phyloP scores from a whole-genome alignment of 2,113 vertebrate species.

The Desmodus rotundus region DNA sequence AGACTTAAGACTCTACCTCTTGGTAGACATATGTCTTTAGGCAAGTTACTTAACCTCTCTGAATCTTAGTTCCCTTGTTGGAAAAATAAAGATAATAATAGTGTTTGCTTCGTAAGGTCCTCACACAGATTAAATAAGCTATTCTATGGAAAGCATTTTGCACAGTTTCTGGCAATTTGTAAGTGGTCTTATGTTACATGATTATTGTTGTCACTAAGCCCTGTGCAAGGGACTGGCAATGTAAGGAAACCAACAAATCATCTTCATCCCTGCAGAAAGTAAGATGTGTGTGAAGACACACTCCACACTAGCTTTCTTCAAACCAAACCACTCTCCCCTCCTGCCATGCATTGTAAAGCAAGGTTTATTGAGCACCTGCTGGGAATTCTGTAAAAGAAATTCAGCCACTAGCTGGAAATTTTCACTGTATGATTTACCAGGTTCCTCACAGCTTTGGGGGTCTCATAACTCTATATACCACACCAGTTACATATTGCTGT shows the following conservation, averaged over 20 bases:
- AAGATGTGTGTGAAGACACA: background rate
- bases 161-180: background rate
- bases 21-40: constrained; percentile 4
- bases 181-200: background rate
- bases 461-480: background rate
- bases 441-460: background rate
- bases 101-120: background rate
- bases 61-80: constrained; percentile 37
- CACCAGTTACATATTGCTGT: background rate
- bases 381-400: background rate
- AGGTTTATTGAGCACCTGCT: background rate
- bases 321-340: background rate
- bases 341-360: background rate
- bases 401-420: background rate
- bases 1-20: constrained; percentile 14
- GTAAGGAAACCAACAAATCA: background rate
- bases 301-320: background rate
- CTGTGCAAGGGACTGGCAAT: background rate
- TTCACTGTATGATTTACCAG: background rate
- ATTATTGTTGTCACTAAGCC: background rate
- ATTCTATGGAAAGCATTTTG: background rate
- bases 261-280: background rate
- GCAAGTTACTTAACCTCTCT: constrained; percentile 21
- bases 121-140: background rate
- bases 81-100: constrained; percentile 28